Conservation (phyloP, 2,888 invertebrate genomes). For the Calephelis perditalis region DNA sequence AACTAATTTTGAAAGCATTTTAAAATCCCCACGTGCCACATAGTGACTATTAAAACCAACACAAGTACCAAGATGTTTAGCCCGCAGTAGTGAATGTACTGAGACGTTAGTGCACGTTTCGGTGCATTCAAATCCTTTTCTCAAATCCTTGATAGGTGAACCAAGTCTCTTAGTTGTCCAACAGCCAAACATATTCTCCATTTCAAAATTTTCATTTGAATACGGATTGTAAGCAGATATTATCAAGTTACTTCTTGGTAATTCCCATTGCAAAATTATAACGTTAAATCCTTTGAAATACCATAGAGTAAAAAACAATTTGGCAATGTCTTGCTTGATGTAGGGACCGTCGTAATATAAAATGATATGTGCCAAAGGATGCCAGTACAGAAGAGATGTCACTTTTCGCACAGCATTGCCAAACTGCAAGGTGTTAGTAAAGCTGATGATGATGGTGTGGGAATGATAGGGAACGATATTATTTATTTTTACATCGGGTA, state of each 20-base stretch:
- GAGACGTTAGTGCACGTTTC: conserved; percentile 49
- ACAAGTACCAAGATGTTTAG: conserved; percentile 52
- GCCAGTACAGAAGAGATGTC: conserved; percentile 46
- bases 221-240: conserved; percentile 49
- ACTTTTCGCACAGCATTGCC: conserved; percentile 46
- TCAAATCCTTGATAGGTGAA: conserved; percentile 41
- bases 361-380: conserved; percentile 49
- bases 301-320: conserved; percentile 54
- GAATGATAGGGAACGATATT: conserved; percentile 45
- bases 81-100: conserved; percentile 41
- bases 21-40: conserved; percentile 33
- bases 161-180: conserved; percentile 47
- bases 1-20: conserved; percentile 25
- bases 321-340: conserved; percentile 37
- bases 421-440: conserved; percentile 41
- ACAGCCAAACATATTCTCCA: conserved; percentile 46
- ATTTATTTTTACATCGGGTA: conserved; percentile 42
- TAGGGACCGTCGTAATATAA: conserved; percentile 42
- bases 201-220: conserved; percentile 38
- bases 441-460: conserved; percentile 45
- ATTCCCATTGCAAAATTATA: conserved; percentile 46
- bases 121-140: conserved; percentile 46
- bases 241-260: conserved; percentile 32
- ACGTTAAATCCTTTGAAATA: conserved; percentile 49
- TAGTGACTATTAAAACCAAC: conserved; percentile 43